A percentile compares a stretch with the other conserved stretches of the same genome.
phyloP scores from a whole-genome alignment of 2,888 invertebrate species.

The Labia minor region DNA sequence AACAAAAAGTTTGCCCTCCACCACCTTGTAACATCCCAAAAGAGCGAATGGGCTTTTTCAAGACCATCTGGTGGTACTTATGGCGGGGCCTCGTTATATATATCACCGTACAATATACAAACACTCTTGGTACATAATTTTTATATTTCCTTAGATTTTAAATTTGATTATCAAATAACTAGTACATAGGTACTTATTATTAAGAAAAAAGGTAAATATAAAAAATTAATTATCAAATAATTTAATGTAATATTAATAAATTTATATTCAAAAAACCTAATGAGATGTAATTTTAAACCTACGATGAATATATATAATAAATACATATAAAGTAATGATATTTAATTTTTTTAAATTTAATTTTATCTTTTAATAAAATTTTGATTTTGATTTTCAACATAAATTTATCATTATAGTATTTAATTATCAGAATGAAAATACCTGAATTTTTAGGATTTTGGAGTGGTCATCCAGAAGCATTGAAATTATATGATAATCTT shows the following conservation, averaged over 20 bases:
- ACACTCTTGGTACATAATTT: neutral
- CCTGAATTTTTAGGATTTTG: neutral
- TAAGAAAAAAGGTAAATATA: neutral
- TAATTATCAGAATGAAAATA: neutral
- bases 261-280: no score
- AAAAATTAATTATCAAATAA: no score
- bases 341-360: no score
- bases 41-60: neutral
- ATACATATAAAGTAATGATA: no score
- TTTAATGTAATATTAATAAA: no score
- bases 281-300: no score
- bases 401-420: neutral
- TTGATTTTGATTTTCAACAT: neutral
- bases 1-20: neutral
- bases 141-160: neutral
- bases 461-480: neutral
- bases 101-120: neutral
- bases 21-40: neutral
- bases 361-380: no score
- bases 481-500: neutral
- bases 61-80: neutral
- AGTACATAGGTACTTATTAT: neutral
- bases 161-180: neutral
- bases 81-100: neutral
- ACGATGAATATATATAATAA: no score